Percentiles rank a stretch among this genome's conserved stretches.
phyloP scores from a whole-genome alignment of 2,888 invertebrate species.

The Lordiphosa andalusiaca region DNA sequence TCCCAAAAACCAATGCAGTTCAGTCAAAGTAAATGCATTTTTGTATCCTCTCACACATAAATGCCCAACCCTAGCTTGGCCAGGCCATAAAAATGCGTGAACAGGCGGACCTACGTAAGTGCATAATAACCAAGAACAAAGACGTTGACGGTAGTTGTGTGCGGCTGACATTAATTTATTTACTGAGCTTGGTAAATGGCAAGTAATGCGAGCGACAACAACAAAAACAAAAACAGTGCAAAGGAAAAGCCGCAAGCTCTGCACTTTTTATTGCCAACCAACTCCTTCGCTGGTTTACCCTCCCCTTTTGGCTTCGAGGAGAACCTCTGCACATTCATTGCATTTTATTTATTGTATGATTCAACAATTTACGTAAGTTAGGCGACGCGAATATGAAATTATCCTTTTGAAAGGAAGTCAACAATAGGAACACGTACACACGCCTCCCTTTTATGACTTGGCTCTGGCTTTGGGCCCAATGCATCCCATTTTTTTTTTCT shows the following conservation, averaged over 20 bases:
- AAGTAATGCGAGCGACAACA: slow-evolving; percentile 12
- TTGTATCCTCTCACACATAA: no score
- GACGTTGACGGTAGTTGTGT: slow-evolving; percentile 46
- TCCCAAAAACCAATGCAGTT: background rate
- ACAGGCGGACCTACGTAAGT: slow-evolving; percentile 15
- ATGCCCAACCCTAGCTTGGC: slow-evolving; percentile 1
- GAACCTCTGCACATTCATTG: slow-evolving; percentile 58
- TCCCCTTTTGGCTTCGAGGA: background rate
- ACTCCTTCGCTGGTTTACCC: background rate
- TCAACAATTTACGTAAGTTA: slow-evolving; percentile 64
- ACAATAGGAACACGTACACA: slow-evolving; percentile 53
- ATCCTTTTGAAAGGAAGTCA: slow-evolving; percentile 41
- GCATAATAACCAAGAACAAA: slow-evolving; percentile 46
- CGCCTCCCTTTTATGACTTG: slow-evolving; percentile 33
- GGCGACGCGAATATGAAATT: slow-evolving; percentile 63
- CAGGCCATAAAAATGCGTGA: slow-evolving; percentile 22
- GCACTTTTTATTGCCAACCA: slow-evolving; percentile 8
- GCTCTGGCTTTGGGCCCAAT: slow-evolving; percentile 20
- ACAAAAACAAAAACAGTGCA: background rate
- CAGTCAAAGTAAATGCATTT: no score
- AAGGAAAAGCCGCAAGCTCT: slow-evolving; percentile 11
- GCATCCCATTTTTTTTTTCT: slow-evolving; percentile 1
- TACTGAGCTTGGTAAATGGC: slow-evolving; percentile 53
- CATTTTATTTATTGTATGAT: slow-evolving; percentile 65
- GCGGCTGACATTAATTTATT: slow-evolving; percentile 61